Percentiles rank a stretch among this genome's conserved stretches.
Evolutionary conservation across 2,888 invertebrate species (phyloP).

Genomic region (Didymodactylos carnosus): DNA sequence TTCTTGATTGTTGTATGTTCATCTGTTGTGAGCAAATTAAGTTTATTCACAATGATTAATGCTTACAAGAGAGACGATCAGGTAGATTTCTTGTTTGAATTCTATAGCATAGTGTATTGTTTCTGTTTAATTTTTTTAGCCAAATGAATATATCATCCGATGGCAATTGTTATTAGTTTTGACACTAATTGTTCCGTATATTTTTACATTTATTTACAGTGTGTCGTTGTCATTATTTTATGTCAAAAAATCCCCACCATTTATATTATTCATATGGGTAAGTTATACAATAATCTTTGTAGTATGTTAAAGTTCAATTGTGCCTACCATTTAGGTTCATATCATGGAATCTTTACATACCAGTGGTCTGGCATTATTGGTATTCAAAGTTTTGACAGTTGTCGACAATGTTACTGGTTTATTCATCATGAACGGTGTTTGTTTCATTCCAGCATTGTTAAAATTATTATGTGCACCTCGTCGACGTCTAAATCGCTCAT

Average conservation of each 20-base stretch:
- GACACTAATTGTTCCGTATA: constrained; percentile 4
- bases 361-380: constrained; percentile 1
- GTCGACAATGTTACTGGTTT: constrained; percentile 7
- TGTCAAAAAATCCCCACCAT: not conserved
- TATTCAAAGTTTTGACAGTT: constrained; percentile 1
- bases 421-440: constrained; percentile 7
- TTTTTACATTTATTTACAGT: not conserved
- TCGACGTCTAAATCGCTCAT: not conserved
- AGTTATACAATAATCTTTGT: not conserved
- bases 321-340: not conserved
- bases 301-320: not conserved
- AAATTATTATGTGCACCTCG: not conserved
- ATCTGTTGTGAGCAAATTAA: constrained; percentile 7
- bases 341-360: constrained; percentile 6
- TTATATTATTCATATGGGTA: not conserved
- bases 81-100: not conserved
- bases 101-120: not conserved
- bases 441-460: constrained; percentile 8
- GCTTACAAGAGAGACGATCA: not conserved
- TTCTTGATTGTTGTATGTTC: constrained; percentile 3
- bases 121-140: constrained; percentile 1
- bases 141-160: constrained; percentile 1
- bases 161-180: constrained; percentile 1
- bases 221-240: not conserved
- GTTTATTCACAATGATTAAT: constrained; percentile 8